phyloP scores from a whole-genome alignment of 1,140 invertebrate genomes.

The Pararge aegeria region DNA sequence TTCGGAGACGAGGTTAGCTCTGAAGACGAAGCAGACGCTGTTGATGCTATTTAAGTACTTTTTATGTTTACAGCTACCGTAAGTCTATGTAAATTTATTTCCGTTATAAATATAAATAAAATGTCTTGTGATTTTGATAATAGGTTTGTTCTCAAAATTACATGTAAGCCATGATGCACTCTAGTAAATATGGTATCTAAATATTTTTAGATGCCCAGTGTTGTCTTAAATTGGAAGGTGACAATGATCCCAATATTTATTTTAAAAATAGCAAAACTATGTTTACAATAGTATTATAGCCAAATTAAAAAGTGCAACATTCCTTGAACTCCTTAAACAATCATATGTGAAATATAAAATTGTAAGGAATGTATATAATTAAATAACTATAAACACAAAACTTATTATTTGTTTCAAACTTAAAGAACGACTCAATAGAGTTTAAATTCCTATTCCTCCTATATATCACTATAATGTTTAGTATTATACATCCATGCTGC shows the following conservation, averaged over 20 bases:
- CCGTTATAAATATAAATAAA: slow-evolving; percentile 62
- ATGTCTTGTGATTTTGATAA: slow-evolving; percentile 56
- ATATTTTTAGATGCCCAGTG: slow-evolving; percentile 38
- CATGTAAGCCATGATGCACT: slow-evolving; percentile 28
- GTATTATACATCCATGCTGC: too few species aligned
- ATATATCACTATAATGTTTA: too few species aligned
- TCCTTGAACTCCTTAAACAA: slow-evolving; percentile 57
- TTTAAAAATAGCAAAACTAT: slow-evolving; percentile 25
- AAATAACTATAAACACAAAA: slow-evolving; percentile 52
- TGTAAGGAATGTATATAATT: slow-evolving; percentile 74
- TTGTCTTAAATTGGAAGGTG: slow-evolving; percentile 36
- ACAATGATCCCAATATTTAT: slow-evolving; percentile 27
- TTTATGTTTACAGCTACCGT: slow-evolving; percentile 57
- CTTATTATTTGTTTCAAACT: slow-evolving; percentile 30
- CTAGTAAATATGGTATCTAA: slow-evolving; percentile 37
- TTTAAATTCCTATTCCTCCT: too few species aligned
- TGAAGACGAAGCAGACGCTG: slow-evolving; percentile 91
- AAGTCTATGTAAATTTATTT: slow-evolving; percentile 74
- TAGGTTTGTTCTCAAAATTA: slow-evolving; percentile 45
- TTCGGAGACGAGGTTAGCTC: slow-evolving; percentile 95
- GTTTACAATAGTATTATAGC: slow-evolving; percentile 22
- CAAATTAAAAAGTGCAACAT: slow-evolving; percentile 48
- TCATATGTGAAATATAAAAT: slow-evolving; percentile 44
- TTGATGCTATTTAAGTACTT: slow-evolving; percentile 81
- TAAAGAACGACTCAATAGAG: too few species aligned